Evolutionary conservation across 1,140 invertebrate genomes (phyloP).

Genomic region (Hycleus cichorii): DNA sequence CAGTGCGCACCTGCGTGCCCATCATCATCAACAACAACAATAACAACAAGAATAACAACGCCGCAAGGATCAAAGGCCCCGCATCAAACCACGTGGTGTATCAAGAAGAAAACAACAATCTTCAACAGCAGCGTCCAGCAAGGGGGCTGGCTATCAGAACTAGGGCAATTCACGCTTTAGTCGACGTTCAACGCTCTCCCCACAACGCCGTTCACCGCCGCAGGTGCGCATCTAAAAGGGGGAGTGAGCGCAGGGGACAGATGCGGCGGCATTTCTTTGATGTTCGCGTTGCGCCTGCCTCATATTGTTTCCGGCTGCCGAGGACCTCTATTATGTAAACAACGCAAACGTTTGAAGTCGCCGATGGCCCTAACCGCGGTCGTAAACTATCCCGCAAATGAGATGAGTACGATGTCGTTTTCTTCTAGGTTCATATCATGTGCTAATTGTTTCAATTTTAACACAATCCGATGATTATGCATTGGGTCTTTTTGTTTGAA

Average conservation of each 20-base stretch:
- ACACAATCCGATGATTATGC: too few species aligned
- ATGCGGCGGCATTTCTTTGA: slow-evolving; percentile 32
- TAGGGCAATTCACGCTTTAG: slow-evolving; percentile 31
- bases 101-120: neutral
- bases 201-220: slow-evolving; percentile 9
- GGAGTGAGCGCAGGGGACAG: slow-evolving; percentile 17
- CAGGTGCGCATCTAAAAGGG: slow-evolving; percentile 4
- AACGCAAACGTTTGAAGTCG: slow-evolving; percentile 40
- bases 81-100: slow-evolving; percentile 21
- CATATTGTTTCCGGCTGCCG: slow-evolving; percentile 43
- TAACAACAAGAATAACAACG: neutral
- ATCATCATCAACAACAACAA: neutral
- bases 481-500: too few species aligned
- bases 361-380: slow-evolving; percentile 32
- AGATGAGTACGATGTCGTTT: slow-evolving; percentile 19
- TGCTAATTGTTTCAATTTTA: too few species aligned
- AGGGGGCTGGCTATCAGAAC: slow-evolving; percentile 21
- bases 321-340: slow-evolving; percentile 44
- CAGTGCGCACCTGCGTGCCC: neutral
- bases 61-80: slow-evolving; percentile 10
- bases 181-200: too few species aligned
- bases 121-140: neutral
- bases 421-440: neutral
- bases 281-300: slow-evolving; percentile 36
- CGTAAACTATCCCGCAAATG: slow-evolving; percentile 41